These are phyloP conservation scores for Plemyria rubiginata DNA, from an alignment of 2,888 invertebrate species.

Conservation along the genomic window DNA sequence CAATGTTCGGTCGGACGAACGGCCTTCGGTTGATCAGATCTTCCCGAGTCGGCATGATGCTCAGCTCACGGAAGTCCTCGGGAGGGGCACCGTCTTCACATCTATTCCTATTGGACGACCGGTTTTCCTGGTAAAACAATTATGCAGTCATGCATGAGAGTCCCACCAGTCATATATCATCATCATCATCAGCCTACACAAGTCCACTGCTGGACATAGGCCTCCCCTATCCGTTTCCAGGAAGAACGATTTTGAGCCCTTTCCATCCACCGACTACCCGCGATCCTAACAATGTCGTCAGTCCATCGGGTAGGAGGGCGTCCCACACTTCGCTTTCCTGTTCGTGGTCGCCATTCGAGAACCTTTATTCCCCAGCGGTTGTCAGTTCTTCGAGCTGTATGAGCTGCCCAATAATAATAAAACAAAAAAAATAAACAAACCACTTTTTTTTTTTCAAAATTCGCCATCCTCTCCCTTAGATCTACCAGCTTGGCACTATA, in stretches of 20 bases:
- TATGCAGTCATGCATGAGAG: neutral
- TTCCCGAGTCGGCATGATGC: conserved; percentile 59
- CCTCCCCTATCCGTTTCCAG: too few relatives aligned
- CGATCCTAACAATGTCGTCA: too few relatives aligned
- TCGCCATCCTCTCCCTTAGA: conserved; percentile 51
- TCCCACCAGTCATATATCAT: neutral
- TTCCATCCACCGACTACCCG: too few relatives aligned
- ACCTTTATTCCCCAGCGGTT: too few relatives aligned
- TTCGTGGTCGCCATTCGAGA: too few relatives aligned
- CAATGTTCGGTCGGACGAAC: conserved; percentile 80
- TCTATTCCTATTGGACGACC: conserved; percentile 11
- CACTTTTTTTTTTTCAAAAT: conserved; percentile 53
- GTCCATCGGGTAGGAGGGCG: too few relatives aligned
- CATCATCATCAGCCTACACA: too few relatives aligned
- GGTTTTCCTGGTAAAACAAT: conserved; percentile 16
- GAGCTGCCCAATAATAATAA: neutral
- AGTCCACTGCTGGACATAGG: too few relatives aligned
- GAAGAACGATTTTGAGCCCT: too few relatives aligned
- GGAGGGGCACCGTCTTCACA: conserved; percentile 55
- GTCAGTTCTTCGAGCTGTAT: too few relatives aligned
- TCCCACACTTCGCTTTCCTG: too few relatives aligned
- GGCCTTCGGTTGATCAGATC: conserved; percentile 59
- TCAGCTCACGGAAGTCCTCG: conserved; percentile 65
- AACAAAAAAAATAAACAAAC: conserved; percentile 41
- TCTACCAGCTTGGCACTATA: conserved; percentile 49